A percentile compares a stretch with the other conserved stretches of the same genome.
These are phyloP conservation scores for Chaunax sp. DNA, from an alignment of 2,797 vertebrate genomes.

Conservation along the genomic window DNA sequence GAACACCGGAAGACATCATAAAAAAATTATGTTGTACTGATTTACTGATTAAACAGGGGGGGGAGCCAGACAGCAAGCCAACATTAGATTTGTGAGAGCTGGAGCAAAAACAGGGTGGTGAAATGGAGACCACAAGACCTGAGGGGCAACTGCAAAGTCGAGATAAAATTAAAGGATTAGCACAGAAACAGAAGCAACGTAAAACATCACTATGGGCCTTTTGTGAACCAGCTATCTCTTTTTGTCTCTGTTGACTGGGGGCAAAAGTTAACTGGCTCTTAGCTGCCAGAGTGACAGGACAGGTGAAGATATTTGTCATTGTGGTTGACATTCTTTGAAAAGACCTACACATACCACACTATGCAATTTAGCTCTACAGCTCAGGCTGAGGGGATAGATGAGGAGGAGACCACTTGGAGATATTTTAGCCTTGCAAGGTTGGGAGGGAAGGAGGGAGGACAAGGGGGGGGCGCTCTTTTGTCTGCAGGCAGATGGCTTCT, in stretches of 20 bases:
- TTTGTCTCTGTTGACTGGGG: constrained; percentile 25
- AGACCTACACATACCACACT: constrained; percentile 65
- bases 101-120: constrained; percentile 28
- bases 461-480: constrained; percentile 75
- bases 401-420: constrained; percentile 58
- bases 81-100: constrained; percentile 28
- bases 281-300: constrained; percentile 56
- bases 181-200: constrained; percentile 29
- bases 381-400: constrained; percentile 52
- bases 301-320: constrained; percentile 75
- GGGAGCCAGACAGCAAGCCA: constrained; percentile 27
- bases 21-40: constrained; percentile 7
- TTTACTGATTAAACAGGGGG: constrained; percentile 28
- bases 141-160: constrained; percentile 49
- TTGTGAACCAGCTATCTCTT: constrained; percentile 26
- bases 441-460: constrained; percentile 10
- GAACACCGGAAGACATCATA: not conserved
- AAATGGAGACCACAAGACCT: constrained; percentile 27
- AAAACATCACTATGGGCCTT: constrained; percentile 27
- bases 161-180: constrained; percentile 58
- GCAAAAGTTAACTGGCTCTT: constrained; percentile 19
- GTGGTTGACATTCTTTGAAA: constrained; percentile 60
- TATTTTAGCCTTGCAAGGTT: constrained; percentile 66
- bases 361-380: constrained; percentile 41
- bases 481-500: constrained; percentile 87